phyloP scores from a whole-genome alignment of 2,113 vertebrate genomes.

The Grantiella picta region DNA sequence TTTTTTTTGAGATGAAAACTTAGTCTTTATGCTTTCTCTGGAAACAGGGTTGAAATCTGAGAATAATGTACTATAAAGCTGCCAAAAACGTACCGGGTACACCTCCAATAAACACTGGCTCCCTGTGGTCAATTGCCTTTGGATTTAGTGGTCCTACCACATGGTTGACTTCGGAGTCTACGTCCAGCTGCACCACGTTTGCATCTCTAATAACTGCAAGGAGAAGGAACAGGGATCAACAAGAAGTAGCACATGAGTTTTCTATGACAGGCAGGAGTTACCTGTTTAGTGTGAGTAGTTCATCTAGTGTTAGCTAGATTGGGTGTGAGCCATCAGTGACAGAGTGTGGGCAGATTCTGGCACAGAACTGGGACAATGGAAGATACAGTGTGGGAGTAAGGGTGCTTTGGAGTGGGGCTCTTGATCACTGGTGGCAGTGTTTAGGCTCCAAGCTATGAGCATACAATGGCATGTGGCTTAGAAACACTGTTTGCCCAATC shows the following conservation, averaged over 20 bases:
- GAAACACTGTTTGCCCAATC: neutral
- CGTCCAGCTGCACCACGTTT: conserved; percentile 87
- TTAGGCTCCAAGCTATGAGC: neutral
- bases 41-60: neutral
- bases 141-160: conserved; percentile 83
- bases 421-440: neutral
- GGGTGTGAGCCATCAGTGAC: neutral
- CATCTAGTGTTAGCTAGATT: neutral
- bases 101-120: conserved; percentile 90
- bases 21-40: neutral
- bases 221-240: conserved; percentile 5
- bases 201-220: conserved; percentile 85
- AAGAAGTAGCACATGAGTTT: neutral
- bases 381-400: neutral
- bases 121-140: conserved; percentile 68
- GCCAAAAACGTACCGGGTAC: conserved; percentile 80
- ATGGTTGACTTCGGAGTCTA: conserved; percentile 90
- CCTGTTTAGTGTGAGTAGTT: neutral
- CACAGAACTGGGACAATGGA: neutral
- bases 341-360: neutral
- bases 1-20: neutral
- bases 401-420: neutral
- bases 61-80: neutral
- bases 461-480: neutral
- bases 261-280: neutral